Evolutionary conservation across 2,113 vertebrate species (phyloP), one percentile per base, ranked within the genome.

Genomic region (Speoplatyrhinus poulsoni): DNA sequence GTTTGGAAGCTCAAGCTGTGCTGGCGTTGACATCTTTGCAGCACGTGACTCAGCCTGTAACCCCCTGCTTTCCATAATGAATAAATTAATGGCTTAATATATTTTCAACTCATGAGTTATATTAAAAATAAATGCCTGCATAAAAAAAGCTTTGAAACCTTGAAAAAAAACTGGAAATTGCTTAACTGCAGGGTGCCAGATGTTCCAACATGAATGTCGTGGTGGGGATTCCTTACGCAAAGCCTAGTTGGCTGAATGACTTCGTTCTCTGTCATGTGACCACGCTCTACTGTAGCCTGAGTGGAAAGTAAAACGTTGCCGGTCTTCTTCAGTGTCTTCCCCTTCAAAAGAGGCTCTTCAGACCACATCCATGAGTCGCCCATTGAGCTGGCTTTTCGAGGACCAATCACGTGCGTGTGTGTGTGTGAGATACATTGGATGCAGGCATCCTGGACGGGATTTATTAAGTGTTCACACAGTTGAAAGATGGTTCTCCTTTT

Each of bases 161-260:
- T n/a, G n/a, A n/a, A n/a, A n/a, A n/a, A 61, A 53, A 49, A 59
- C 54, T 4, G 12, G 26, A 58, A 9, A 10, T 41, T 41, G 7
- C 36, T 7, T 41, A 5, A 41, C 36, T 41, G 65, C 61, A 83
- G 64, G 74, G 80, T 70, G 73, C 76, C 82, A 88, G 75, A 89
- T 88, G 82, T 87, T 76, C 65, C 65, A 50, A 62, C 60, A 61
- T 64, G 75, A 33, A 46, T 65, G 70, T 17, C 59, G 74, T 70
- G 60, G 12, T 32, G 74, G 73, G 49, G 60, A 54, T n/a, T 41
- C 47, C 52, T 16, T 70, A 53, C 70, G 75, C 77, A 78, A 80
- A 75, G 61, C 62, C 61, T 62, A 79, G 75, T 76, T 74, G 78
- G 69, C 52, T 58, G 79, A 79, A 82, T 85, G 75, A 82, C 65